phyloP scores from a whole-genome alignment of 2,113 vertebrate species.

The Monarcha castaneiventris region DNA sequence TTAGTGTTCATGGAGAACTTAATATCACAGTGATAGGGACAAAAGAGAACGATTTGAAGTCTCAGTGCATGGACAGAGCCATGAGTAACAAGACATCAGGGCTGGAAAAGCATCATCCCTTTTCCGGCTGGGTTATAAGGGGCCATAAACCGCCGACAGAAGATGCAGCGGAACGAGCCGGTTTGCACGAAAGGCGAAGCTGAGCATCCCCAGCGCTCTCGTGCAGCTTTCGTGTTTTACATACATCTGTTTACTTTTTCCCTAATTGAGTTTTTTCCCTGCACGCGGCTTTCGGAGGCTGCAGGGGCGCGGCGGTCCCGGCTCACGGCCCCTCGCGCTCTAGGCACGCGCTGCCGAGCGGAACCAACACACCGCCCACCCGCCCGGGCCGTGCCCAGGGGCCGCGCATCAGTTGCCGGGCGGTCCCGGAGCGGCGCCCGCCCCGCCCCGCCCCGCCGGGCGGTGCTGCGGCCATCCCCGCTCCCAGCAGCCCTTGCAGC shows the following conservation, averaged over 20 bases:
- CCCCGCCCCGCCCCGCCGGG: too few relatives aligned
- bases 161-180: background rate
- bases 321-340: background rate
- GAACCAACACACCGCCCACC: too few relatives aligned
- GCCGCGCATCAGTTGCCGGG: background rate
- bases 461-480: too few relatives aligned
- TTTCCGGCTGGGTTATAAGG: accelerated
- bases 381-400: background rate
- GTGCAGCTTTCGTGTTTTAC: background rate
- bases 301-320: background rate
- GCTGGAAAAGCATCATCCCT: background rate
- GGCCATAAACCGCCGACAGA: background rate
- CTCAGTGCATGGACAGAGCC: background rate
- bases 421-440: background rate
- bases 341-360: background rate
- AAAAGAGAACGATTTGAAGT: background rate
- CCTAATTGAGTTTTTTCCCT: accelerated
- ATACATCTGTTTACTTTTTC: background rate
- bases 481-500: too few relatives aligned
- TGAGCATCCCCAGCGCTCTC: background rate
- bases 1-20: background rate
- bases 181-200: background rate
- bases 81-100: background rate
- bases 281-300: background rate
- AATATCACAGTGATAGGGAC: accelerated